phyloP scores from a whole-genome alignment of 2,888 invertebrate species.

The Psylliodes chrysocephalus region DNA sequence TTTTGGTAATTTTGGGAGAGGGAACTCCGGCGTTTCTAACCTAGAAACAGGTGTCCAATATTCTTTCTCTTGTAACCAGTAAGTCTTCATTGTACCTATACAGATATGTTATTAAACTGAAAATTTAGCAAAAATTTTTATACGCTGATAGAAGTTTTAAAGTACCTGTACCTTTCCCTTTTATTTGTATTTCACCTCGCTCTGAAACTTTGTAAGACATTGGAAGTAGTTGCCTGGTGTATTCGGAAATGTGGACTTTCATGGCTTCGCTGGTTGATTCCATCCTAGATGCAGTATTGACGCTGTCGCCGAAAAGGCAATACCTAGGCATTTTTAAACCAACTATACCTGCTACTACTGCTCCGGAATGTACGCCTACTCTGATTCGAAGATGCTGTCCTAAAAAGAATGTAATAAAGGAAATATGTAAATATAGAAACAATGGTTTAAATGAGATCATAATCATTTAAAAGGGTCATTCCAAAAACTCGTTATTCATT shows the following conservation, averaged over 20 bases:
- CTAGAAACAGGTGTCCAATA: constrained; percentile 68
- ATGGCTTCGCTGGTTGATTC: constrained; percentile 92
- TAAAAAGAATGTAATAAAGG: constrained; percentile 61
- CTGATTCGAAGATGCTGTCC: constrained; percentile 84
- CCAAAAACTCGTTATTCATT: no score
- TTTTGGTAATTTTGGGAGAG: constrained; percentile 5
- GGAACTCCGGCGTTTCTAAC: constrained; percentile 40
- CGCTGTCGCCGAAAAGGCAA: constrained; percentile 90
- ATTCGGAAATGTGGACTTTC: constrained; percentile 94
- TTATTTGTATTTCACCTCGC: constrained; percentile 87
- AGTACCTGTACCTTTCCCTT: constrained; percentile 87
- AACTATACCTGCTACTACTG: constrained; percentile 93
- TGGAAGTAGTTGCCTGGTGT: constrained; percentile 81
- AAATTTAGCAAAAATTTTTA: no score
- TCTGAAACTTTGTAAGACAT: constrained; percentile 79
- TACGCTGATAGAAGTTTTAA: no score
- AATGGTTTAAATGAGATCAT: no score
- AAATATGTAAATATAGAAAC: no score
- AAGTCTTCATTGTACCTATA: constrained; percentile 86
- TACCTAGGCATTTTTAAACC: constrained; percentile 93
- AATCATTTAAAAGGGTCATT: no score
- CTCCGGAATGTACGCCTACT: constrained; percentile 90
- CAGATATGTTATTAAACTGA: not conserved
- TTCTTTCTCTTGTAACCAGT: constrained; percentile 83
- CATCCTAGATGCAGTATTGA: constrained; percentile 92